Base-by-base conservation (phyloP, 2,797 vertebrate genomes). In the Pangasius macronema region DNA sequence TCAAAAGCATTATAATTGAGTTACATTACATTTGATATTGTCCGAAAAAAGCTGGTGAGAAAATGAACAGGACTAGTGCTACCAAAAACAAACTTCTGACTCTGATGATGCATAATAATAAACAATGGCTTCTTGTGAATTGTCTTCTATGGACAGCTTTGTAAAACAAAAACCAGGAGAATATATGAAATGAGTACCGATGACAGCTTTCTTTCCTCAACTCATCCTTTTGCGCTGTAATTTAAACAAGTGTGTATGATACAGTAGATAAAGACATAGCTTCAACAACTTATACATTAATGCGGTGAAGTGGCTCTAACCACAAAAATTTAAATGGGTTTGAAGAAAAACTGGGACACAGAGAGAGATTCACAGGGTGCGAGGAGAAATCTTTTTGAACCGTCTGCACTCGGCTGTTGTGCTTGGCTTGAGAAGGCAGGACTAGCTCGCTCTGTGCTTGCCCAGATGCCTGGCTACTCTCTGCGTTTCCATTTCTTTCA, bases 401-500 rank as follows among this genome's bases (percentile, higher is more conserved):
- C 13, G 39, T 59, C 42, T 86, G 81, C 84, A 85, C 55, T 77
- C n/a, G 84, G 70, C 36, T 90, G 88, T 88, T 90, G 83, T 87
- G 85, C 84, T 92, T 91, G 89, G 92, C 89, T 83, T 51, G 24
- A 72, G 63, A 75, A 88, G 57, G 81, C 85, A 83, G 84, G 49
- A 73, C 46, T 55, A 33, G 39, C 86, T 86, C 72, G 61, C 46
- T 82, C 77, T 73, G 73, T 51, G 36, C 84, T 83, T 85, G 81
- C 86, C 86, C 85, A 86, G 59, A 83, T 89, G 75, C 46, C 83
- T 85, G 88, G 86, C 88, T 57, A 22, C 75, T 55, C 72, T 87
- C 82, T 51, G 77, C 76, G 10, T 85, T 88, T 87, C 83, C 85
- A 87, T 87, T 77, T 81, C 88, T 88, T 92, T 91, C 89, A 92